Conservation (phyloP, 2,888 invertebrate genomes). For the Cordilura impudica region DNA sequence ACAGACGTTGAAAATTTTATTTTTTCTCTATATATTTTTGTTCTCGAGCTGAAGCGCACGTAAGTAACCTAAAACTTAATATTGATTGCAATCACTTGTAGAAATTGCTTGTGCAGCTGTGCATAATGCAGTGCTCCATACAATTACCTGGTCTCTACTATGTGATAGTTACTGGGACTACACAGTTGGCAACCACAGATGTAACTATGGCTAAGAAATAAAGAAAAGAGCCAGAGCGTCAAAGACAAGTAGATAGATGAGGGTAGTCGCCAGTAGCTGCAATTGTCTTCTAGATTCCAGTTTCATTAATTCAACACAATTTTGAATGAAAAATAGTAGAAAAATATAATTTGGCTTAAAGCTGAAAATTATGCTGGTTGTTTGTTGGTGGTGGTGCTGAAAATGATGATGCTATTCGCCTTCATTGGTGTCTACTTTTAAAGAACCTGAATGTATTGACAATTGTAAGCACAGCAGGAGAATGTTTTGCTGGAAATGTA, state of each 20-base stretch:
- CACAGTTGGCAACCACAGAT: constrained; percentile 20
- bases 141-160: constrained; percentile 38
- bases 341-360: constrained; percentile 24
- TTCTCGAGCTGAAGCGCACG: constrained; percentile 26
- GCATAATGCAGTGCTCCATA: constrained; percentile 46
- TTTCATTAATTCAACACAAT: constrained; percentile 65
- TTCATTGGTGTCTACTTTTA: constrained; percentile 20
- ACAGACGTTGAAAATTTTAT: constrained; percentile 46
- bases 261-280: constrained; percentile 60
- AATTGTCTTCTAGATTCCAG: constrained; percentile 63
- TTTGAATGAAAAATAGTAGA: constrained; percentile 55
- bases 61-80: constrained; percentile 60
- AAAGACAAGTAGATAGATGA: constrained; percentile 44
- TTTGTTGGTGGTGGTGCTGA: not conserved
- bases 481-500: too few species aligned
- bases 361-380: constrained; percentile 54
- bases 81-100: constrained; percentile 63
- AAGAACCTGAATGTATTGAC: constrained; percentile 38
- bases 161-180: constrained; percentile 3
- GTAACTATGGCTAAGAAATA: not conserved
- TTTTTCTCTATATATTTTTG: not conserved
- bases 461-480: constrained; percentile 53
- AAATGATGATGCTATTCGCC: constrained; percentile 19
- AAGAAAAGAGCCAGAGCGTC: not conserved
- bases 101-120: constrained; percentile 59